Percentiles rank a stretch among this genome's conserved stretches.
Conservation (phyloP, 2,113 vertebrate species). For the Melanostigma gelatinosum region DNA sequence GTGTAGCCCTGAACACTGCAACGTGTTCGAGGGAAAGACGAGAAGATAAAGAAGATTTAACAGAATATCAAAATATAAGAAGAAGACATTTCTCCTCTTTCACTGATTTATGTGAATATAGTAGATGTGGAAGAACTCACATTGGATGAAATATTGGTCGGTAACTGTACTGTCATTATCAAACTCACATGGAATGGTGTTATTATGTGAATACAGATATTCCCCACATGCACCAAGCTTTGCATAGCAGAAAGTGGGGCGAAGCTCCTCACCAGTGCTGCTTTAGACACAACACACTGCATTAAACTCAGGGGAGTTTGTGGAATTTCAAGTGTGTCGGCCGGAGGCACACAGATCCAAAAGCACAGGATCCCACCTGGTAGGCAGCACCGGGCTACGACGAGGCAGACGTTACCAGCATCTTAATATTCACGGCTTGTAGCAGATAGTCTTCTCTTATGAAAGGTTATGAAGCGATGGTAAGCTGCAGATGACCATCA, state of each 20-base stretch:
- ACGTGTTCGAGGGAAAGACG: background rate
- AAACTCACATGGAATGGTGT: background rate
- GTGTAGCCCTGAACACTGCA: background rate
- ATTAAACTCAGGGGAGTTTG: background rate
- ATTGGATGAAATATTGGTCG: background rate
- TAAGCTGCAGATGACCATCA: constrained; percentile 18
- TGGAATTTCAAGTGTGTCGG: background rate
- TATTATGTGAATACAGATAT: background rate
- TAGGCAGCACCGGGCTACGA: background rate
- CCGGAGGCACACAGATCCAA: background rate
- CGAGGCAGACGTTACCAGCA: background rate
- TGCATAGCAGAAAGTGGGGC: background rate
- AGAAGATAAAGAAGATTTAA: background rate
- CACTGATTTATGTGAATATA: too few species aligned
- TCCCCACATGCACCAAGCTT: background rate
- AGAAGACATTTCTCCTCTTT: background rate
- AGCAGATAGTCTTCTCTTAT: background rate
- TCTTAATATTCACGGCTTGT: constrained; percentile 7
- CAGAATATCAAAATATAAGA: background rate
- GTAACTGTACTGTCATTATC: background rate
- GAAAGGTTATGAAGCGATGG: constrained; percentile 1
- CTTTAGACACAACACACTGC: background rate
- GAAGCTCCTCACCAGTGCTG: background rate
- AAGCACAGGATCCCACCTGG: background rate
- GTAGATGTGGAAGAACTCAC: too few species aligned